Evolutionary conservation across 35 echinoderm and acorn worm genomes (phyloP).

Genomic region (Anneissia japonica): DNA sequence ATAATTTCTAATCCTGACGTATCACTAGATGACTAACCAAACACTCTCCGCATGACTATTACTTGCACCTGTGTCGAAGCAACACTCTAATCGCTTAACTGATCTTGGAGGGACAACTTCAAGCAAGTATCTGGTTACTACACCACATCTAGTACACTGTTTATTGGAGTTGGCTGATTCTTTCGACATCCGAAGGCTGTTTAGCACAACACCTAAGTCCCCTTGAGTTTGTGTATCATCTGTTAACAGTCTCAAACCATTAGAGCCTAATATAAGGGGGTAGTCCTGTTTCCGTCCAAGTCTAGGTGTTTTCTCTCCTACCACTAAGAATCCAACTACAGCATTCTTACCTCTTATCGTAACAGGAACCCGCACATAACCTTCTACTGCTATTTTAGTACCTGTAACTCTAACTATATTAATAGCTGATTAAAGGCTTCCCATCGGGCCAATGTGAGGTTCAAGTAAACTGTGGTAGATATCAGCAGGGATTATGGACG

Average conservation of each 20-base stretch:
- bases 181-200: no score
- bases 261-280: conserved; percentile 13
- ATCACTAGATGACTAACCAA: not conserved
- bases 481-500: conserved; percentile 9
- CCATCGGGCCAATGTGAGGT: not conserved
- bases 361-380: conserved; percentile 6
- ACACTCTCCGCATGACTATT: not conserved
- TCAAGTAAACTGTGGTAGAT: not conserved
- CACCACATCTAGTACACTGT: not conserved
- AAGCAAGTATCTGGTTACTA: no score
- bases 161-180: not conserved
- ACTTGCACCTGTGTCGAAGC: not conserved
- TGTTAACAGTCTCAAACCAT: not conserved
- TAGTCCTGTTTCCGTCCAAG: not conserved
- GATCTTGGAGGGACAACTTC: not conserved
- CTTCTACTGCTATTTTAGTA: conserved; percentile 11
- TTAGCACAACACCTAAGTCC: not conserved
- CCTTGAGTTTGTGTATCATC: not conserved
- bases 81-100: not conserved
- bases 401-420: conserved; percentile 4
- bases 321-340: not conserved
- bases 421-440: not conserved
- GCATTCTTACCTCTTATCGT: not conserved
- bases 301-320: not conserved
- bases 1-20: not conserved